Percentiles rank a stretch among this genome's conserved stretches.
Evolutionary conservation across 2,797 vertebrate species (phyloP).

Genomic region (Onychomys torridus): DNA sequence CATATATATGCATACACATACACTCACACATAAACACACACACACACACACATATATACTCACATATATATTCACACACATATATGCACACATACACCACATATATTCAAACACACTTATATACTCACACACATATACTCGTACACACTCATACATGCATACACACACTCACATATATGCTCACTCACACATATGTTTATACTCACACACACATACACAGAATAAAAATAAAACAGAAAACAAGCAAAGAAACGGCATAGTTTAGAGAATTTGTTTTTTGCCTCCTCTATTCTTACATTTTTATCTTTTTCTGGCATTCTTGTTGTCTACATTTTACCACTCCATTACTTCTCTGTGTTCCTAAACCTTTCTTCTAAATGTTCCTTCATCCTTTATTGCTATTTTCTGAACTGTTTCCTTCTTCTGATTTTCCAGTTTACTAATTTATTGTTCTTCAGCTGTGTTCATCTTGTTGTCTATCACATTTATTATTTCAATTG

Average conservation of each 20-base stretch:
- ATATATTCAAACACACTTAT: not conserved
- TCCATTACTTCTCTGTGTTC: not conserved
- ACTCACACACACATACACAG: not conserved
- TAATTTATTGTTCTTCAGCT: slow-evolving; percentile 3
- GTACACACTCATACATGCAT: not conserved
- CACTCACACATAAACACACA: not conserved
- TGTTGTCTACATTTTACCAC: not conserved
- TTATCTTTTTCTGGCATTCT: not conserved
- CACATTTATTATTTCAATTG: not conserved
- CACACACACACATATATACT: not conserved
- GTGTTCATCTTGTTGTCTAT: not conserved
- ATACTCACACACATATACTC: not conserved
- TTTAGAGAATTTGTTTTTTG: not conserved
- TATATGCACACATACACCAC: not conserved
- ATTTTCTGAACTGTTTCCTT: not conserved
- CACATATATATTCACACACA: not conserved
- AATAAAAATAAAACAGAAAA: not conserved
- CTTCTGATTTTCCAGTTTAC: slow-evolving; percentile 32
- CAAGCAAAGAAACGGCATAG: not conserved
- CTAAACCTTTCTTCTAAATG: not conserved
- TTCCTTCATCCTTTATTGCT: not conserved
- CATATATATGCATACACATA: too few species aligned
- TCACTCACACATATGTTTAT: not conserved
- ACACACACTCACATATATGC: not conserved
- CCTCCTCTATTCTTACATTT: not conserved